These are phyloP conservation scores for Thamnophis elegans DNA, from an alignment of 2,797 vertebrate species.

Conservation along the genomic window DNA sequence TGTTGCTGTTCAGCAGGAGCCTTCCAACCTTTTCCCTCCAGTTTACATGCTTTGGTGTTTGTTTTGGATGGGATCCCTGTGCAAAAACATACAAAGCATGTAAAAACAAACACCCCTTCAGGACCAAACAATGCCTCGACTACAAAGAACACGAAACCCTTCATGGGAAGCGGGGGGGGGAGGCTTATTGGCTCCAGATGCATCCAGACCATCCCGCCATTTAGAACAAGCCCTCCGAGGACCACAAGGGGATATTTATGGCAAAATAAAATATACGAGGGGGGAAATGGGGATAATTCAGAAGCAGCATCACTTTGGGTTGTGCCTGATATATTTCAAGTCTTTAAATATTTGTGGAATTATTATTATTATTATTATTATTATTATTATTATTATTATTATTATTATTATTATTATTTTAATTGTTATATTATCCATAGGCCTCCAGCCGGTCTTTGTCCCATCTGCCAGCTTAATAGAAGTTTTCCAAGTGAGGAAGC, in stretches of 20 bases:
- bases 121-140: conserved; percentile 33
- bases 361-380: not conserved
- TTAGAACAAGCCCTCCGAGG: conserved; percentile 33
- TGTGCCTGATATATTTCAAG: not conserved
- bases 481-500: not conserved
- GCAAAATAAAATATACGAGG: conserved; percentile 36
- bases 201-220: conserved; percentile 24
- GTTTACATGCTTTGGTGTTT: conserved; percentile 4
- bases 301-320: not conserved
- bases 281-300: conserved; percentile 3
- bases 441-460: not conserved
- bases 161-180: not conserved
- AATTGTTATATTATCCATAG: conserved; percentile 10
- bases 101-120: conserved; percentile 53
- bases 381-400: too few relatives aligned
- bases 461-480: not conserved
- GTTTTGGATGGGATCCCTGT: conserved; percentile 24
- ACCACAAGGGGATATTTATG: not conserved
- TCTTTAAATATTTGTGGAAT: not conserved
- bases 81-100: conserved; percentile 2
- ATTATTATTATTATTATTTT: not conserved
- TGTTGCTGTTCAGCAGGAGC: conserved; percentile 16
- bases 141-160: conserved; percentile 16
- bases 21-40: conserved; percentile 11
- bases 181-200: conserved; percentile 50